Evolutionary conservation across 2,113 vertebrate genomes (phyloP), one percentile per base, ranked within the genome.

Genomic region (Gasterosteus aculeatus): DNA sequence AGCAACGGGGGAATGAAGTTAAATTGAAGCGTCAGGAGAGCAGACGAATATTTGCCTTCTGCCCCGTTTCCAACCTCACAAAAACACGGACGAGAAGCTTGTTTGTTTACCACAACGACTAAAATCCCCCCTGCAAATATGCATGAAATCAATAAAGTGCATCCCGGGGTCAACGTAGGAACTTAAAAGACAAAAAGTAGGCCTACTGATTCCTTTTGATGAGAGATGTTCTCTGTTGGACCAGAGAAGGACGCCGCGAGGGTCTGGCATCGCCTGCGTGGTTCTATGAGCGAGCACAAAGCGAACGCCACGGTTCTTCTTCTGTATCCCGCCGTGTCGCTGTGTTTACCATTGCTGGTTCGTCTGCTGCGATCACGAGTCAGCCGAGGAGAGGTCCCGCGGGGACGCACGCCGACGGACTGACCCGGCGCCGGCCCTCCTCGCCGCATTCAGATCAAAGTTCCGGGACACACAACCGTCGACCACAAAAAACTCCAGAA

Each of bases 241-340:
- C n/a, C 58, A 81, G 83, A 51, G 69, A 69, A 57, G 59, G 81
- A 81, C 66, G 78, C 88, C 82, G 35, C 88, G 88, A 82, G 76
- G 88, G 86, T 88, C 82, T 90, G 89, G 86, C 91, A 88, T 78
- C 81, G 65, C 74, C 69, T 77, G 47, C 77, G 88, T 72, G 91
- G 93, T 91, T 80, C 58, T 70, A 80, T 81, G 78, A 81, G 75
- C 78, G 77, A 81, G 75, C 74, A 85, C 47, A 88, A 82, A 89
- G 76, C 87, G 84, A 92, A 90, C 72, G 69, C 82, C 80, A 89
- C 39, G 88, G 91, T 88, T 89, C 59, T 87, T 91, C 89, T 84
- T 87, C 80, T 78, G 83, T 83, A 79, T 14, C 18, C 63, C 7
- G 63, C 87, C 84, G 85, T 81, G 82, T 86, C 87, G 64, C 72